Base-by-base conservation (phyloP, 2,797 vertebrate species). In the Channallabes apus region DNA sequence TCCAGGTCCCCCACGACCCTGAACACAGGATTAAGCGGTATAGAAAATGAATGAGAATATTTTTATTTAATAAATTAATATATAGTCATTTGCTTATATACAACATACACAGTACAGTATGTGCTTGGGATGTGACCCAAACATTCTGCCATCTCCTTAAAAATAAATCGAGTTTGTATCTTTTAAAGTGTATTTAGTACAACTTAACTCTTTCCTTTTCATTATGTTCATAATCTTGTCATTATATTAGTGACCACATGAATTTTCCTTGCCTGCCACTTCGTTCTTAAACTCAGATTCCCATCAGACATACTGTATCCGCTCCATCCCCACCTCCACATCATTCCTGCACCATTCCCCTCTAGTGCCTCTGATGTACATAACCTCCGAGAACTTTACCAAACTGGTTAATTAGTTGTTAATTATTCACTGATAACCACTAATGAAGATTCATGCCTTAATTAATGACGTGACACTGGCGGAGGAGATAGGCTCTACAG, bases 381-480 rank as follows among this genome's bases (percentile, higher is more conserved):
- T 85, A 85, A 84, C 73, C 67, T 68, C 29, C 15, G 0, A 18
- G 17, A 67, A 64, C 51, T 86, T 82, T 82, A 77, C 78, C 75
- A 24, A 59, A 82, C 81, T 72, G 71, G 91, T 92, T 93, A 91
- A 93, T 93, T 91, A 86, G 85, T 76, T 86, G 80, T 88, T 91
- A 91, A 93, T 93, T 90, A 91, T 93, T 90, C 87, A 91, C 88
- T 85, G 88, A 91, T 92, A 90, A 80, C 51, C 22, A 15, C 91
- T 93, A 92, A 92, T 90, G 90, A 92, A 91, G 91, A 92, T 90
- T 86, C 89, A 84, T 87, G 68, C 76, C 89, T 84, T 68, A 41
- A 67, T 89, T 88, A 79, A 78, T 85, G 73, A 82, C 77, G 51
- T 72, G 11, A 54, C 85, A 90, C 88, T 78, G 87, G 82, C 35